Percentiles rank a stretch among this genome's conserved stretches.
Evolutionary conservation across 1,140 invertebrate species (phyloP).

Genomic region (Melanaphis sacchari): DNA sequence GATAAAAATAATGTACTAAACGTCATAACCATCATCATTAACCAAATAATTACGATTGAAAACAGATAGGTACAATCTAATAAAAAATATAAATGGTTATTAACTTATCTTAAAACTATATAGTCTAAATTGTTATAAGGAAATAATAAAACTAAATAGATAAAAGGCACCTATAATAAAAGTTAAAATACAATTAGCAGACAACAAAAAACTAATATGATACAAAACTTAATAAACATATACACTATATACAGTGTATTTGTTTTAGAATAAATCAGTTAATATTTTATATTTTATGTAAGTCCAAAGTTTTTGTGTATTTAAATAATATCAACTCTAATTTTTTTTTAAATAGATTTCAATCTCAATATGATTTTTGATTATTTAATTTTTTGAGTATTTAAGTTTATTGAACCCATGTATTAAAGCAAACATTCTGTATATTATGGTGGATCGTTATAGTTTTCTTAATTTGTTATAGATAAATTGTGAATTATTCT

Average conservation of each 20-base stretch:
- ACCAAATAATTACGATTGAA: neutral
- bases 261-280: neutral
- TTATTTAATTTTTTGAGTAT: neutral
- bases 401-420: neutral
- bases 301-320: neutral
- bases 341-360: neutral
- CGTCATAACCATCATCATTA: neutral
- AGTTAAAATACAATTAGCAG: slow-evolving; percentile 5
- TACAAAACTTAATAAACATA: neutral
- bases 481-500: neutral
- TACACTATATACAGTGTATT: neutral
- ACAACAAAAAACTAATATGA: neutral
- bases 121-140: neutral
- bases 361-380: neutral
- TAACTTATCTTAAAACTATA: neutral
- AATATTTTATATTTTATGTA: neutral
- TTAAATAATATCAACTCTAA: neutral
- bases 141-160: neutral
- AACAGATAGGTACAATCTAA: neutral
- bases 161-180: neutral
- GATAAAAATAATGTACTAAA: neutral
- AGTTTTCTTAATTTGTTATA: neutral
- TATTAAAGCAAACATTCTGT: neutral
- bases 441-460: neutral
- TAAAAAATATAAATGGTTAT: neutral